Evolutionary conservation across 2,888 invertebrate genomes (phyloP), one percentile per base, ranked within the genome.

Genomic region (Pogonocherus hispidulus): DNA sequence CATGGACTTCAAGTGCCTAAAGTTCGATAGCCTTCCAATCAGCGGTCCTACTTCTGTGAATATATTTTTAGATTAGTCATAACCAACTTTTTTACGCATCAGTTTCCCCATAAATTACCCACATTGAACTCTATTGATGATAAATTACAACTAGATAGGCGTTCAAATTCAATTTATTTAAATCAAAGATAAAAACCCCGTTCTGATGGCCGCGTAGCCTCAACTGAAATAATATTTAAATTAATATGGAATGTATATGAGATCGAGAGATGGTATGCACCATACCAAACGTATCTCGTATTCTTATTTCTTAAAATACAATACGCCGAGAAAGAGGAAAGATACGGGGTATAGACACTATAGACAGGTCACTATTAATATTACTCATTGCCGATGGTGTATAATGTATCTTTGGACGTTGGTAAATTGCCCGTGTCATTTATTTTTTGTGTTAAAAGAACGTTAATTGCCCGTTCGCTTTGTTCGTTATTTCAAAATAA

Each of bases 331-430:
- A 62, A 65, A 64, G 65, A 70, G 67, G 64, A 70, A 64, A 67
- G 69, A 63, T 68, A 66, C 66, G 66, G 67, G 66, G 60, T 72
- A 71, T 72, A 72, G 73, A 73, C 73, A 73, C 67, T 74, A 74
- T 75, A 76, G 77, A 76, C 76, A 76, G 75, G 72, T 70, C 70
- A 75, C 76, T 76, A 77, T 77, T 77, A 77, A 77, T 77, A 76
- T 74, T 76, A 77, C 75, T 77, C 74, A 70, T 66, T 72, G 69
- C 70, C 69, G 74, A 74, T 70, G 71, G 74, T 72, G 69, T 72
- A 71, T 72, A 72, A 70, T 72, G 72, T 72, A 69, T 66, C 70
- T 51, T 18, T 60, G 72, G 74, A 70, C 74, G 67, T 69, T 72
- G 74, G 70, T 74, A 70, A 70, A 74, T 74, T 74, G 70, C 71